A percentile compares a stretch with the other conserved stretches of the same genome.
These are phyloP conservation scores for Tapera naevia DNA, from an alignment of 2,797 vertebrate genomes.

Conservation along the genomic window DNA sequence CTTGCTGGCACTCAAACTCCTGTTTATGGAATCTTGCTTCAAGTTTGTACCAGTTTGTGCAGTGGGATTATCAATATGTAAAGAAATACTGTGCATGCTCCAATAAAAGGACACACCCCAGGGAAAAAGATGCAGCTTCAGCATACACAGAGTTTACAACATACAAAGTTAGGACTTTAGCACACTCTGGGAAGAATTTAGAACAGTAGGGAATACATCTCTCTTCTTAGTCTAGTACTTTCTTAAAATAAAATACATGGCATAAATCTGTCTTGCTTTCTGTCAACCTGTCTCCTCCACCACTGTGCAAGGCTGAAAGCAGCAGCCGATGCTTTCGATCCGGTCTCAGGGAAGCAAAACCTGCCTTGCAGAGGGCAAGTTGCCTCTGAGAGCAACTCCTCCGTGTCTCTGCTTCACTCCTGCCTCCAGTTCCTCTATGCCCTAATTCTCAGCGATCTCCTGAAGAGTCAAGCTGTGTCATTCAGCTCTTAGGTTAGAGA, in stretches of 20 bases:
- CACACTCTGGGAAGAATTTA: fast-evolving
- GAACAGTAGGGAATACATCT: not conserved
- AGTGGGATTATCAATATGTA: not conserved
- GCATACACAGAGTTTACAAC: not conserved
- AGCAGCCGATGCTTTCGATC: not conserved
- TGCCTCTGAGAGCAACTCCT: fast-evolving
- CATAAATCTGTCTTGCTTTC: not conserved
- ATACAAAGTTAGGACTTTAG: not conserved
- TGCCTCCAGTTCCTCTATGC: fast-evolving
- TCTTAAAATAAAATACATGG: not conserved
- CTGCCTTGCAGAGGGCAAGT: fast-evolving
- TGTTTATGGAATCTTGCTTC: not conserved
- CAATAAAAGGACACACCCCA: not conserved
- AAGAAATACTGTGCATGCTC: fast-evolving
- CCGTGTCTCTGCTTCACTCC: fast-evolving
- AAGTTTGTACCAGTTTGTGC: fast-evolving
- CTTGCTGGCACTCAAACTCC: not conserved
- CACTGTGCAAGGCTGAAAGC: not conserved
- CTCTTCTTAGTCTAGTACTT: not conserved
- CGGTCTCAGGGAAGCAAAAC: not conserved
- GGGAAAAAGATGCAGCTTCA: not conserved
- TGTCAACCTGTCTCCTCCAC: not conserved
- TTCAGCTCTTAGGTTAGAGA: not conserved
- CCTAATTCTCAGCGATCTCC: not conserved
- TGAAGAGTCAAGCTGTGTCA: not conserved